These are phyloP conservation scores for Poecilia gillii DNA, from an alignment of 2,797 vertebrate genomes.

Conservation along the genomic window DNA sequence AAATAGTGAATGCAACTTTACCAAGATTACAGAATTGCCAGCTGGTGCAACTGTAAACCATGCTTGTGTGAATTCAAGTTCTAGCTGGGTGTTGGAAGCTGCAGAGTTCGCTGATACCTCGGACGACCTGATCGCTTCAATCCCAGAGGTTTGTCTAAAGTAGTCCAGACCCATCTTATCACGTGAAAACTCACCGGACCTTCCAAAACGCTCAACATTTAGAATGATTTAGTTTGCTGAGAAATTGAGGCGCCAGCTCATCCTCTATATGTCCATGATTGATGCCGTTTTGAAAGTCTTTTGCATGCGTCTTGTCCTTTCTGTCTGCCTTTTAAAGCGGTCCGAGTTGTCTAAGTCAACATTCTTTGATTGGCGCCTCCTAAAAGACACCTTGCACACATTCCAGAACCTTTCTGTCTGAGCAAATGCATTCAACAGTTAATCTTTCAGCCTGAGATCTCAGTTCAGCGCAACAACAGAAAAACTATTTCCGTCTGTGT, in stretches of 20 bases:
- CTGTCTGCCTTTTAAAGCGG: not conserved
- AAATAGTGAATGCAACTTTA: not conserved
- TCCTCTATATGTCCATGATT: not conserved
- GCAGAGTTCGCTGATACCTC: not conserved
- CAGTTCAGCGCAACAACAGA: constrained; percentile 1
- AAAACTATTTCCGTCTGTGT: constrained; percentile 1
- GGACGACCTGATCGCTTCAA: not conserved
- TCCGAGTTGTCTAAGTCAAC: not conserved
- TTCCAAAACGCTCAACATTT: not conserved
- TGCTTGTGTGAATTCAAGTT: not conserved
- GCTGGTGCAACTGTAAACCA: not conserved
- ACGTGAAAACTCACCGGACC: not conserved
- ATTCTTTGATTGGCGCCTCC: constrained; percentile 29
- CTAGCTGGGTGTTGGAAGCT: not conserved
- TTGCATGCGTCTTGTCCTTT: not conserved
- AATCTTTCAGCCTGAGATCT: constrained; percentile 14
- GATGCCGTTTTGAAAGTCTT: not conserved
- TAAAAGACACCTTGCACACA: constrained; percentile 25
- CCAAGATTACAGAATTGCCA: not conserved
- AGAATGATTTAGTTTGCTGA: not conserved
- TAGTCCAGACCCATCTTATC: not conserved
- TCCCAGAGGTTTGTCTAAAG: not conserved
- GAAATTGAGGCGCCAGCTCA: not conserved
- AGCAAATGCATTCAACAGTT: constrained; percentile 6
- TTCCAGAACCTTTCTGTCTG: constrained; percentile 26